A percentile compares a stretch with the other conserved stretches of the same genome.
Conservation (phyloP, 2,888 invertebrate genomes). For the Noctua pronuba region DNA sequence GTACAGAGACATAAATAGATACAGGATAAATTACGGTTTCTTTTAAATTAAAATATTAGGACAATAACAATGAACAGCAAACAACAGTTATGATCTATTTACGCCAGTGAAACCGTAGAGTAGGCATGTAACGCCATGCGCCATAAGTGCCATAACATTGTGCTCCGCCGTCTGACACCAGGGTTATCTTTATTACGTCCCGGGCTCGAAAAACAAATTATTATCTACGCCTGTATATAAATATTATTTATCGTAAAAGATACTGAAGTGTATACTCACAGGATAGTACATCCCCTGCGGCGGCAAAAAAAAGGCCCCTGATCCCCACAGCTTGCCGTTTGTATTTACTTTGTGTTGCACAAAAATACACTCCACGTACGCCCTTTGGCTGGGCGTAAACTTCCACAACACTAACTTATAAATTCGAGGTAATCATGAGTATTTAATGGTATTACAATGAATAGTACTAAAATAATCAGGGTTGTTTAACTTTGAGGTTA, state of each 20-base stretch:
- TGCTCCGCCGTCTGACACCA: constrained; percentile 65
- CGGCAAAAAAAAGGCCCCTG: constrained; percentile 98
- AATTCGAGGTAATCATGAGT: constrained; percentile 89
- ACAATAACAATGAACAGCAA: constrained; percentile 25
- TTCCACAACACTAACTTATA: constrained; percentile 88
- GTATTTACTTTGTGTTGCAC: constrained; percentile 91
- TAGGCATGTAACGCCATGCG: constrained; percentile 77
- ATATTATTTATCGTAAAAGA: constrained; percentile 41
- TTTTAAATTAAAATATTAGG: not conserved
- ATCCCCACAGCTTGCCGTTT: constrained; percentile 99
- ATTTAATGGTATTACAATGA: constrained; percentile 81
- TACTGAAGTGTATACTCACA: constrained; percentile 92
- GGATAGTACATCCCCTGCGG: constrained; percentile 99
- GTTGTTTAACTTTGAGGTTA: constrained; percentile 87
- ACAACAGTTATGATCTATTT: constrained; percentile 24
- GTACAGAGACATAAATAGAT: not conserved
- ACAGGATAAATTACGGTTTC: constrained; percentile 3
- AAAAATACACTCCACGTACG: constrained; percentile 90
- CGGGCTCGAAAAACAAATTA: constrained; percentile 46
- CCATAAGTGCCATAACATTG: constrained; percentile 72
- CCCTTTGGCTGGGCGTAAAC: constrained; percentile 84
- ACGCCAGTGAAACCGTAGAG: constrained; percentile 35
- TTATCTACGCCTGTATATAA: constrained; percentile 33
- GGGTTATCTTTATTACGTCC: constrained; percentile 66
- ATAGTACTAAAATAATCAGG: constrained; percentile 82